These are phyloP conservation scores for Orchestia grillus DNA, from an alignment of 1,140 invertebrate species.

Conservation along the genomic window DNA sequence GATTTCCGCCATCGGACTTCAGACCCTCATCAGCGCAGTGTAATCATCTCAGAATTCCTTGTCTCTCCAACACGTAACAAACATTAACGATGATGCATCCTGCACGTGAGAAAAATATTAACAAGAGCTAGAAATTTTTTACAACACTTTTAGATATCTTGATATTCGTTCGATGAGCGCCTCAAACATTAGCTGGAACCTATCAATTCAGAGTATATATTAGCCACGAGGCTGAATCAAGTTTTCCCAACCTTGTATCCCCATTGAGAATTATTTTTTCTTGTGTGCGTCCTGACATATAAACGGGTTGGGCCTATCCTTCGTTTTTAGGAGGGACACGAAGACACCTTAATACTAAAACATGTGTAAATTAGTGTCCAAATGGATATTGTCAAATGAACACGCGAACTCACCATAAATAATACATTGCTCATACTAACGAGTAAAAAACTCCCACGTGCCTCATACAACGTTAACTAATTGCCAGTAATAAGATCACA, in stretches of 20 bases:
- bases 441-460: background rate
- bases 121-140: too few relatives aligned
- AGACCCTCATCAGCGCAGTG: too few relatives aligned
- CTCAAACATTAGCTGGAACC: too few relatives aligned
- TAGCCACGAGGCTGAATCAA: too few relatives aligned
- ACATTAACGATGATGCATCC: too few relatives aligned
- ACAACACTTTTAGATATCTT: too few relatives aligned
- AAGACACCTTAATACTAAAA: background rate
- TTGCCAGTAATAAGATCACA: background rate
- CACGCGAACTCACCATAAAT: background rate
- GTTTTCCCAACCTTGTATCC: background rate
- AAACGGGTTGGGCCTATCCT: background rate
- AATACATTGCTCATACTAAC: background rate
- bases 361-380: background rate
- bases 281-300: background rate
- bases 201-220: too few relatives aligned
- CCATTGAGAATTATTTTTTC: background rate
- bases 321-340: background rate
- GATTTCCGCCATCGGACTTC: too few relatives aligned
- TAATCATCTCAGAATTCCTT: too few relatives aligned
- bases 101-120: too few relatives aligned
- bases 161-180: too few relatives aligned
- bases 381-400: background rate
- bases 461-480: background rate
- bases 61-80: too few relatives aligned